These are phyloP conservation scores for Cyrtodaria siliqua DNA, from an alignment of 2,888 invertebrate genomes.

Conservation along the genomic window DNA sequence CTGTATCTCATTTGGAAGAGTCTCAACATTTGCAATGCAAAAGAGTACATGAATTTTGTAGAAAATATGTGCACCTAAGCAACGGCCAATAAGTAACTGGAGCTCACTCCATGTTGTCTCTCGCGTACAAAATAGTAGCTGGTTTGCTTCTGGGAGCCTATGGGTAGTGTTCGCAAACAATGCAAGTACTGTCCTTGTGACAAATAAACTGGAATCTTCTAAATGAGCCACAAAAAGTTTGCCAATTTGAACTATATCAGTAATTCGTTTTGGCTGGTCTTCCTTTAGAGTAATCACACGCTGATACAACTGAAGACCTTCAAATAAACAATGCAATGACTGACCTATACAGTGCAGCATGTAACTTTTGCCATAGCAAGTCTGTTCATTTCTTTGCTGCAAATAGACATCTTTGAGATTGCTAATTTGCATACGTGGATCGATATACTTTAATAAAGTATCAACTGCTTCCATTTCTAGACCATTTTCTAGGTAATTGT, in stretches of 20 bases:
- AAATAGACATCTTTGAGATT: neutral
- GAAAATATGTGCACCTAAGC: conserved; percentile 36
- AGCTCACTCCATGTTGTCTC: conserved; percentile 68
- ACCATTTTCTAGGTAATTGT: conserved; percentile 38
- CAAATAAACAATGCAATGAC: conserved; percentile 34
- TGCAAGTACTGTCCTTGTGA: conserved; percentile 62
- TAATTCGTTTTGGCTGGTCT: conserved; percentile 1
- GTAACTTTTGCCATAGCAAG: neutral
- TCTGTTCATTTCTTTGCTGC: neutral
- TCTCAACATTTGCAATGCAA: conserved; percentile 68
- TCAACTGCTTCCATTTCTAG: conserved; percentile 18
- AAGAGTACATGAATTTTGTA: conserved; percentile 31
- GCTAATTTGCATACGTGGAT: conserved; percentile 35
- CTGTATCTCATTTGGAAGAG: conserved; percentile 62
- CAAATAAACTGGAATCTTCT: conserved; percentile 58
- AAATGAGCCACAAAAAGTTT: conserved; percentile 59
- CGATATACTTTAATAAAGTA: conserved; percentile 53
- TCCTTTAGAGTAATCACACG: too few species aligned
- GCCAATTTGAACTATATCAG: conserved; percentile 60
- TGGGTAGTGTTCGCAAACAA: conserved; percentile 61
- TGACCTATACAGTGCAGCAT: conserved; percentile 40
- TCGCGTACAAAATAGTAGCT: conserved; percentile 65
- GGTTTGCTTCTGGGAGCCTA: conserved; percentile 64
- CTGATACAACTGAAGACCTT: too few species aligned
- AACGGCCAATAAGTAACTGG: conserved; percentile 58